A percentile compares a stretch with the other conserved stretches of the same genome.
These are phyloP conservation scores for Lysandra coridon DNA, from an alignment of 2,888 invertebrate species.

Conservation along the genomic window DNA sequence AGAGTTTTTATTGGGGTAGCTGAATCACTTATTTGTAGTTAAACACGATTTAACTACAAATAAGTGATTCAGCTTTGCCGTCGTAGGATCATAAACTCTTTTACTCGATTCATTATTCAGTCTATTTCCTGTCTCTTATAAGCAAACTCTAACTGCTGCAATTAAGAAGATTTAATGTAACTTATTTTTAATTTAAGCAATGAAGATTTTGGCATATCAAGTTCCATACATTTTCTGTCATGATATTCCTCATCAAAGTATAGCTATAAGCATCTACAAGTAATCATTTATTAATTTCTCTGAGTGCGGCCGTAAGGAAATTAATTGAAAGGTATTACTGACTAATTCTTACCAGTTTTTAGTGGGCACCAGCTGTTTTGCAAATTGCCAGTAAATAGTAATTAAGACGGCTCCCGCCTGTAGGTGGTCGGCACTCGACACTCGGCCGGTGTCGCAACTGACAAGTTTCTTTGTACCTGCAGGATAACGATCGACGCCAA, in stretches of 20 bases:
- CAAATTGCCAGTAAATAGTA: slow-evolving; percentile 15
- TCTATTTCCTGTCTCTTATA: neutral
- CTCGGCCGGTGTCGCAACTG: neutral
- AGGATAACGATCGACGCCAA: slow-evolving; percentile 12
- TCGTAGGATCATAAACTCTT: neutral
- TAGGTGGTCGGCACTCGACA: slow-evolving; percentile 2
- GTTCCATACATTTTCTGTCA: too few species aligned
- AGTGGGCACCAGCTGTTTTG: neutral
- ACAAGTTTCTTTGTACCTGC: neutral
- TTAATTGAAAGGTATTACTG: neutral
- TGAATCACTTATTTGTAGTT: too few species aligned
- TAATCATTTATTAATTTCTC: too few species aligned
- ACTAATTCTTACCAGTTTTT: neutral
- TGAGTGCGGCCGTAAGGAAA: too few species aligned
- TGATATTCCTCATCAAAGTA: too few species aligned
- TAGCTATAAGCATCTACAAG: too few species aligned
- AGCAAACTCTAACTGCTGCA: neutral
- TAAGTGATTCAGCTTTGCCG: neutral
- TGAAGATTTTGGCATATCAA: too few species aligned
- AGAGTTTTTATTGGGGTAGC: neutral
- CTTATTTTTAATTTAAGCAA: too few species aligned
- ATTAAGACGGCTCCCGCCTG: slow-evolving; percentile 12
- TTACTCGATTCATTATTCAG: neutral
- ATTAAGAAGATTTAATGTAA: too few species aligned
- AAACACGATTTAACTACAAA: neutral